These are phyloP conservation scores for Hippopotamus amphibius DNA, from an alignment of 2,113 vertebrate species.

Conservation along the genomic window DNA sequence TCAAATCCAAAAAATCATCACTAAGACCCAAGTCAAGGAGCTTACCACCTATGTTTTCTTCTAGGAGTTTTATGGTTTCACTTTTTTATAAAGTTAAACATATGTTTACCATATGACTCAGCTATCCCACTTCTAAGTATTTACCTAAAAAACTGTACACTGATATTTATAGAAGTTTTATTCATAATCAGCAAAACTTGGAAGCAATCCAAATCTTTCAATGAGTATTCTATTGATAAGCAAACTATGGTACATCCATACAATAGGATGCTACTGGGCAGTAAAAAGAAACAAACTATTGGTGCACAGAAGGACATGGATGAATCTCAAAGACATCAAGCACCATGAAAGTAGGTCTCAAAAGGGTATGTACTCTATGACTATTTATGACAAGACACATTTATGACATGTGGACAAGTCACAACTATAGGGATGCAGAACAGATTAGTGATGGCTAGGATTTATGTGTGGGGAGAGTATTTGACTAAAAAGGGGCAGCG, in stretches of 20 bases:
- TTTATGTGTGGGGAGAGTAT: neutral
- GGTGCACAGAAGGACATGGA: neutral
- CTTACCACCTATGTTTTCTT: neutral
- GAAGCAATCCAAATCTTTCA: neutral
- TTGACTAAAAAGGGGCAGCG: neutral
- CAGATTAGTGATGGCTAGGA: neutral
- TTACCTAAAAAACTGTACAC: neutral
- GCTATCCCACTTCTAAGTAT: neutral
- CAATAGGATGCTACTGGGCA: neutral
- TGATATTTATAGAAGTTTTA: conserved; percentile 12
- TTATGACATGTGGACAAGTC: neutral
- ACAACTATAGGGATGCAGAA: neutral
- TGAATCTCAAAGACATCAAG: neutral
- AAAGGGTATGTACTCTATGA: neutral
- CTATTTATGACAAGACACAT: neutral
- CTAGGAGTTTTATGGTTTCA: neutral
- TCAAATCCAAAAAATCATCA: neutral
- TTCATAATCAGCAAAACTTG: conserved; percentile 9
- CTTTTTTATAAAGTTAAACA: conserved; percentile 9
- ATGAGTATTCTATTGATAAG: neutral
- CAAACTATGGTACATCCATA: neutral
- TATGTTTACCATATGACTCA: conserved; percentile 1
- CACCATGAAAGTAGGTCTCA: neutral
- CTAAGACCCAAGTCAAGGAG: neutral
- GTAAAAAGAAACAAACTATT: neutral